These are phyloP conservation scores for Globodera rostochiensis DNA, from an alignment of 1,140 invertebrate species.

Conservation along the genomic window DNA sequence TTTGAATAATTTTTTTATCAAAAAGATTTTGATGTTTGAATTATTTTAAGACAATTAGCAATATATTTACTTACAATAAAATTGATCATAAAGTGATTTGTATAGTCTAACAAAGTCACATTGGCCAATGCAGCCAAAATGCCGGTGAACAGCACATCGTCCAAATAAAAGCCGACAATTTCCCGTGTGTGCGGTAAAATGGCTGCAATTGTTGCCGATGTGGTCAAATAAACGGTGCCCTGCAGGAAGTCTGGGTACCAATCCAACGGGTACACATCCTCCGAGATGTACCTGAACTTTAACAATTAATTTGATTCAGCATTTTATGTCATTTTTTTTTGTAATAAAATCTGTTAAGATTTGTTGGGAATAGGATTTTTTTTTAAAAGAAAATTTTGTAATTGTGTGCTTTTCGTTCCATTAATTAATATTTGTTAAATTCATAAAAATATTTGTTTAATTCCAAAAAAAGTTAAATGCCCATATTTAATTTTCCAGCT, in stretches of 20 bases:
- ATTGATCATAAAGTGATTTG: not conserved
- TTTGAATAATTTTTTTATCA: too few relatives aligned
- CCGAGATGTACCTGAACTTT: constrained; percentile 28
- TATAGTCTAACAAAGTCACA: constrained; percentile 18
- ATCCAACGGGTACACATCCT: constrained; percentile 17
- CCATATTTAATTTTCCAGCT: too few relatives aligned
- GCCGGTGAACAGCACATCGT: constrained; percentile 41
- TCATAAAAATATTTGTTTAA: too few relatives aligned
- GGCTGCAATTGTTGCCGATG: constrained; percentile 8
- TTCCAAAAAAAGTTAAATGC: not conserved
- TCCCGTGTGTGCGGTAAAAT: constrained; percentile 25
- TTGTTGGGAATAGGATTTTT: not conserved
- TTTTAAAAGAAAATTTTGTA: not conserved
- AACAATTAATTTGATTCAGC: not conserved
- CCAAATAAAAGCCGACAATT: constrained; percentile 19
- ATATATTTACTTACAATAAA: not conserved
- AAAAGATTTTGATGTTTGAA: too few relatives aligned
- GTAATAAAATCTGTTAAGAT: not conserved
- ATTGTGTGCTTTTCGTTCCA: too few relatives aligned
- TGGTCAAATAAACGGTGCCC: constrained; percentile 30
- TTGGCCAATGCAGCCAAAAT: constrained; percentile 27
- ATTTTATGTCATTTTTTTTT: not conserved
- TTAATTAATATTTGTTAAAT: too few relatives aligned
- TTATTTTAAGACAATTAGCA: too few relatives aligned
- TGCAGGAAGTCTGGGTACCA: constrained; percentile 22